Base-by-base conservation (phyloP, 2,113 vertebrate species). In the Pelecanoides urinatrix region DNA sequence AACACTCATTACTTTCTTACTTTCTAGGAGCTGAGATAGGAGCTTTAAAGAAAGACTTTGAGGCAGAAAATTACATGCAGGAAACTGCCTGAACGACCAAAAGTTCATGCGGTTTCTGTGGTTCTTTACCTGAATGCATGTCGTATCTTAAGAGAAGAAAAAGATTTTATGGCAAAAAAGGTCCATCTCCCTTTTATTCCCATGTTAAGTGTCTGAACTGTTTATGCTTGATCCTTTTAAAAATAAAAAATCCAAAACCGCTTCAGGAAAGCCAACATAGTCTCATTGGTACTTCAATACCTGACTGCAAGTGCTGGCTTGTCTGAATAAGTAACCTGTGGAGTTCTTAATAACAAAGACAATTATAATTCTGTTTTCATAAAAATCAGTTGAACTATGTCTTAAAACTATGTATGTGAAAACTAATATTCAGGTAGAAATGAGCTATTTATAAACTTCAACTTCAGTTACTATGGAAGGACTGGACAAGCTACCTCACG, bases 281-380 rank as follows among this genome's bases (percentile, higher is more conserved):
- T 59, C 77, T 82, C 74, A 71, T 49, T 71, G n/a, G 49, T 67
- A 88, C 65, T 95, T 88, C 86, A 95, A 45, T 79, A 84, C 25
- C 73, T 42, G 29, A 89, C 34, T 63, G 53, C 94, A 95, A 96
- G 96, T 74, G 88, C 84, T 93, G 91, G 83, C 92, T 95, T 97
- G 97, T 68, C 87, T 85, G 79, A 86, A 84, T 94, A 95, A 79
- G 75, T 71, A 88, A 97, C 78, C 68, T 40, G 71, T n/a, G 49
- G 91, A 79, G 82, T 58, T 96, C 71, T 88, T 93, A 94, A 78
- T 63, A 96, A 76, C 66, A 96, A 90, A 91, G 86, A 75, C 62
- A 84, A 92, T 25, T 53, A 52, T 26, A 92, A 81, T 53, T 75
- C 40, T 1, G 1, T 77, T 94, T 68, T 52, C 36, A 50, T 72